Percentiles rank a stretch among this genome's conserved stretches.
Evolutionary conservation across 2,888 invertebrate species (phyloP).

Genomic region (Eilema sororculum): DNA sequence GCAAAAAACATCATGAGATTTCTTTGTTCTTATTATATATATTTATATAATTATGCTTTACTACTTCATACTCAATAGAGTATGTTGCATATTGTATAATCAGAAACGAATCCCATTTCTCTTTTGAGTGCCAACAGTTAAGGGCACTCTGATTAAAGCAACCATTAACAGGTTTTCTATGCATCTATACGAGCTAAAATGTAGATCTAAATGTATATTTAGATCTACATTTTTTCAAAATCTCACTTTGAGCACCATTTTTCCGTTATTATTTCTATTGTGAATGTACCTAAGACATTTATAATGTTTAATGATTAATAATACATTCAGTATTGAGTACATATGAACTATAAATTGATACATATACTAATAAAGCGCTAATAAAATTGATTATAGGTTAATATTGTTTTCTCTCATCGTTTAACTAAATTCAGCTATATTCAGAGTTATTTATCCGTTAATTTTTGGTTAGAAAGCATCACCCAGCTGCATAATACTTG

Average conservation of each 20-base stretch:
- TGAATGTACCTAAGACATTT: no score
- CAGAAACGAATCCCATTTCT: neutral
- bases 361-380: no score
- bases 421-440: conserved; percentile 11
- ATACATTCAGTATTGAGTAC: no score
- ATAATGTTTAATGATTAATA: no score
- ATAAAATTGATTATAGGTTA: neutral
- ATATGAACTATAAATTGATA: no score
- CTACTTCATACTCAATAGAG: conserved; percentile 17
- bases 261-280: neutral
- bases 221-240: conserved; percentile 10
- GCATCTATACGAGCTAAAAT: no score
- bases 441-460: conserved; percentile 6
- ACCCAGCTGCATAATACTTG: conserved; percentile 25
- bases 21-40: neutral
- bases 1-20: conserved; percentile 1
- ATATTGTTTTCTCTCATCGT: conserved; percentile 5
- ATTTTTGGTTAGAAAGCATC: conserved; percentile 44
- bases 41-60: neutral
- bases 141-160: conserved; percentile 19
- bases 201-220: neutral
- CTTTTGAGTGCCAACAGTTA: neutral
- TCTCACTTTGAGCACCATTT: conserved; percentile 18
- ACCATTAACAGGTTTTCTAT: neutral
- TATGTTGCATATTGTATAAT: neutral